Conservation (phyloP, 2,797 vertebrate genomes). For the Sebastes steindachneri region DNA sequence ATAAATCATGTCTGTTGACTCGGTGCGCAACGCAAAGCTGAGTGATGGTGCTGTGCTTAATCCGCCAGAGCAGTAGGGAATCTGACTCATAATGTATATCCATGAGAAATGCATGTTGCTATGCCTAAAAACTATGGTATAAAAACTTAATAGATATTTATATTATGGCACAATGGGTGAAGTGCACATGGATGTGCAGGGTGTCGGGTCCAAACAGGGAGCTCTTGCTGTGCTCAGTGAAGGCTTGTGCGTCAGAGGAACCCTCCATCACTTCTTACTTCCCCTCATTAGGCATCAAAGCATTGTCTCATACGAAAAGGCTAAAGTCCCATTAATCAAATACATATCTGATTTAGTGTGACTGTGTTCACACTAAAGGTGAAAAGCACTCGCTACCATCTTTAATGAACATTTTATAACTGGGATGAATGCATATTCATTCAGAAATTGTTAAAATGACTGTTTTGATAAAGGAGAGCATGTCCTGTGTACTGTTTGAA, state of each 20-base stretch:
- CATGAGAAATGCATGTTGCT: neutral
- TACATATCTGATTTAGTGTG: neutral
- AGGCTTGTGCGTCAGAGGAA: conserved; percentile 53
- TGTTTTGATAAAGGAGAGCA: neutral
- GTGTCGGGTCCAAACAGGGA: conserved; percentile 23
- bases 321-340: conserved; percentile 2
- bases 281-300: conserved; percentile 20
- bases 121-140: neutral
- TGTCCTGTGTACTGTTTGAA: neutral
- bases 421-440: neutral
- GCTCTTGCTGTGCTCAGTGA: conserved; percentile 64
- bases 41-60: neutral
- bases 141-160: neutral
- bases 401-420: neutral
- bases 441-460: neutral
- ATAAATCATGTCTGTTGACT: neutral
- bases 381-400: neutral
- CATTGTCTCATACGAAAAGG: conserved; percentile 24
- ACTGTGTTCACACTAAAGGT: neutral
- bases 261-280: conserved; percentile 39
- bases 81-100: neutral
- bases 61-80: neutral
- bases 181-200: neutral
- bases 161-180: neutral
- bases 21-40: neutral